These are phyloP conservation scores for Chaenogobius annularis DNA, from an alignment of 2,113 vertebrate genomes.

Conservation along the genomic window DNA sequence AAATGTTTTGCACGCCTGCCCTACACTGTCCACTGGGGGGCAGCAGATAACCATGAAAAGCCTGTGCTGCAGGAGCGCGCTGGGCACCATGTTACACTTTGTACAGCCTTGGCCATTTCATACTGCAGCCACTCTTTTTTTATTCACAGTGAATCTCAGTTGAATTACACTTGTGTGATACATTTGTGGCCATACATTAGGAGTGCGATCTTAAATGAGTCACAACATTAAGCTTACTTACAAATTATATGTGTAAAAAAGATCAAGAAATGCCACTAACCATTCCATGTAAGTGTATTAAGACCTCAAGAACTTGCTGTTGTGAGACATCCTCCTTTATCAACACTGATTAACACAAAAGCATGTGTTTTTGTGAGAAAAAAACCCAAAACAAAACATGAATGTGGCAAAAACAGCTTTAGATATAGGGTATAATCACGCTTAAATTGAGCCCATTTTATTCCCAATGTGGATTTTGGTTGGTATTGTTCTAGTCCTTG, in stretches of 20 bases:
- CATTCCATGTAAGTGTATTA: slow-evolving; percentile 1
- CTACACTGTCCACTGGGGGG: slow-evolving; percentile 66
- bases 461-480: no score
- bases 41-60: slow-evolving; percentile 57
- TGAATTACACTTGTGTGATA: slow-evolving; percentile 16
- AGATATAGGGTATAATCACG: no score
- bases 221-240: no score
- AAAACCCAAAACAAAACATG: no score
- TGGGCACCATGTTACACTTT: slow-evolving; percentile 56
- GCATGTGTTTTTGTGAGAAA: no score
- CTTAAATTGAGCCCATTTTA: no score
- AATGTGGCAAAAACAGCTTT: no score
- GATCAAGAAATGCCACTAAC: not conserved
- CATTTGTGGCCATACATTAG: slow-evolving; percentile 2
- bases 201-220: slow-evolving; percentile 53
- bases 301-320: slow-evolving; percentile 30
- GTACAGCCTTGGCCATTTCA: slow-evolving; percentile 40
- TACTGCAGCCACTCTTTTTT: slow-evolving; percentile 36
- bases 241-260: not conserved
- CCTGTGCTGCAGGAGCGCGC: not conserved
- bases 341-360: no score
- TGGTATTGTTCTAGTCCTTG: no score
- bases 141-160: not conserved
- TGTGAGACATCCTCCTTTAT: slow-evolving; percentile 17
- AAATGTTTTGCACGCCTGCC: slow-evolving; percentile 3